Evolutionary conservation across 2,888 invertebrate species (phyloP).

Genomic region (Orchesella flavescens): DNA sequence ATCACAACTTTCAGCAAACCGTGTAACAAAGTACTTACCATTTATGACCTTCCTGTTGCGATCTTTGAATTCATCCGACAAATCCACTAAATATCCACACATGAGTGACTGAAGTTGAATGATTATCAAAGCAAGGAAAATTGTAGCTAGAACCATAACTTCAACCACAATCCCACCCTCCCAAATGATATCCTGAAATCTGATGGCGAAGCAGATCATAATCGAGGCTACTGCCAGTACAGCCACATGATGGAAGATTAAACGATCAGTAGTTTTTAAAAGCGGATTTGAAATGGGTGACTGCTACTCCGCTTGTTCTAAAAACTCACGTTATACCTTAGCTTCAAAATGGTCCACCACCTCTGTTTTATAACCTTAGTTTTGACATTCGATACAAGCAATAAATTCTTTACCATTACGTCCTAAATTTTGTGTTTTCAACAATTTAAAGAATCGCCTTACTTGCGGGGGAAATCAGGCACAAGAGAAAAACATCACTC

Average conservation of each 20-base stretch:
- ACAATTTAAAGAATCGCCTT: no score
- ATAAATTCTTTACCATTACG: no score
- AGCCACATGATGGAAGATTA: conserved; percentile 26
- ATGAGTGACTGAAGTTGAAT: not conserved
- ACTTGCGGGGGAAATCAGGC: no score
- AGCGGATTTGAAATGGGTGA: no score
- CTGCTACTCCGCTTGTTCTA: no score
- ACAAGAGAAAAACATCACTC: no score
- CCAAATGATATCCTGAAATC: not conserved
- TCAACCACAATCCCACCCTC: not conserved
- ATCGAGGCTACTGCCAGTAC: not conserved
- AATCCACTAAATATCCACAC: not conserved
- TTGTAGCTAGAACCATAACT: not conserved
- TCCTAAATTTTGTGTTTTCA: no score
- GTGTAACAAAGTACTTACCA: not conserved
- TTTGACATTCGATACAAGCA: no score
- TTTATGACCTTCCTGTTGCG: not conserved
- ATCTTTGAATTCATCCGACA: conserved; percentile 7
- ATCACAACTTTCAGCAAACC: conserved; percentile 6
- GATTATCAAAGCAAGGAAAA: not conserved
- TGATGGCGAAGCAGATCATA: conserved; percentile 20
- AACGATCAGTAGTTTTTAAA: no score
- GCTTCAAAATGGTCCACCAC: no score
- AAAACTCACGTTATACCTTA: no score
- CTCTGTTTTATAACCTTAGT: no score